A percentile compares a stretch with the other conserved stretches of the same genome.
Evolutionary conservation across 2,888 invertebrate species (phyloP).

Genomic region (Smittia sp.): DNA sequence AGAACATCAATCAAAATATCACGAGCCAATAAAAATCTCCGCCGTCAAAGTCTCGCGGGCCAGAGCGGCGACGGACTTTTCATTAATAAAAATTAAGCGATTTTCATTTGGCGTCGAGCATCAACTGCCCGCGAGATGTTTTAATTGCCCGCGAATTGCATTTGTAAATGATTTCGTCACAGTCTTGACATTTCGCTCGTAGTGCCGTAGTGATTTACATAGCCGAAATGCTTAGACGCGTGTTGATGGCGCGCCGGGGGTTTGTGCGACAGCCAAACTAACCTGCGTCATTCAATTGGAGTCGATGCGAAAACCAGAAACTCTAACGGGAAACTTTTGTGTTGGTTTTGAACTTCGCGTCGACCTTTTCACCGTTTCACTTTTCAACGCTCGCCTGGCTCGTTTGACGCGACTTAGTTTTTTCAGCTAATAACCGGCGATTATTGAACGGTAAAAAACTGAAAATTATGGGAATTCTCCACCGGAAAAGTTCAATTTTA

Average conservation of each 20-base stretch:
- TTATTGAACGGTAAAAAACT: constrained; percentile 15
- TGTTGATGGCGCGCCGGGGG: neutral
- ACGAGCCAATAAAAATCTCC: constrained; percentile 14
- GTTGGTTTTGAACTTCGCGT: constrained; percentile 7
- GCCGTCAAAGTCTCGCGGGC: neutral
- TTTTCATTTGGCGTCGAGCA: neutral
- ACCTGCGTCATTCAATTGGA: neutral
- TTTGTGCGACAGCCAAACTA: neutral
- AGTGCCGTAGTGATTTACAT: neutral
- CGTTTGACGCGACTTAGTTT: neutral
- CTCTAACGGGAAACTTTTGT: constrained; percentile 19
- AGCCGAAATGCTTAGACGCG: neutral
- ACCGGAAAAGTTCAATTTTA: constrained; percentile 37
- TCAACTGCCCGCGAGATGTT: neutral
- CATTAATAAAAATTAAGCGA: constrained; percentile 9
- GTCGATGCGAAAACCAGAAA: neutral
- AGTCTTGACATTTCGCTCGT: neutral
- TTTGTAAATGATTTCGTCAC: too few species aligned
- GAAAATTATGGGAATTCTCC: constrained; percentile 26
- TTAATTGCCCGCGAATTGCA: neutral
- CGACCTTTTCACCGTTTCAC: neutral
- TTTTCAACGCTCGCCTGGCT: neutral
- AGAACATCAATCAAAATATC: neutral
- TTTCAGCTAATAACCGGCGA: neutral
- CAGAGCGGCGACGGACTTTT: neutral